A percentile compares a stretch with the other conserved stretches of the same genome.
phyloP scores from a whole-genome alignment of 2,888 invertebrate genomes.

The Clistopyga incitator region DNA sequence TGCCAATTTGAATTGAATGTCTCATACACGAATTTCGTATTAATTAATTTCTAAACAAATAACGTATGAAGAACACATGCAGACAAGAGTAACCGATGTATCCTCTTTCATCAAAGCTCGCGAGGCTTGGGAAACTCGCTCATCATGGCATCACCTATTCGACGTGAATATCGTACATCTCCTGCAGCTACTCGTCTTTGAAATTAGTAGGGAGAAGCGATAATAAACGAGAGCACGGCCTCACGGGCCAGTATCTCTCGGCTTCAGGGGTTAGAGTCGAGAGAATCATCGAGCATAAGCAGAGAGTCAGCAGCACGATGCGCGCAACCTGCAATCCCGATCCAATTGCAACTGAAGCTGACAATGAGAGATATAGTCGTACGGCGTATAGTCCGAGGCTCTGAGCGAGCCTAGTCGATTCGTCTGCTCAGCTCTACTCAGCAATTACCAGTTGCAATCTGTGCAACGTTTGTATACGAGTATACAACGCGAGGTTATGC shows the following conservation, averaged over 20 bases:
- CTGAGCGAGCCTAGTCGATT: slow-evolving; percentile 20
- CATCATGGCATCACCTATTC: slow-evolving; percentile 25
- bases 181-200: slow-evolving; percentile 48
- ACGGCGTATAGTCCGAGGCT: neutral
- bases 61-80: neutral
- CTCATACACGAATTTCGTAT: neutral
- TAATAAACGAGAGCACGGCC: slow-evolving; percentile 54
- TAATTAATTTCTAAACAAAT: neutral
- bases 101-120: neutral
- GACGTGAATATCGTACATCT: slow-evolving; percentile 16
- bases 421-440: neutral
- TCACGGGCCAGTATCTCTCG: slow-evolving; percentile 16
- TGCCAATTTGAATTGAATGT: neutral
- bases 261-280: neutral
- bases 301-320: slow-evolving; percentile 44
- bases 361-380: slow-evolving; percentile 51
- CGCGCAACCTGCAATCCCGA: slow-evolving; percentile 62
- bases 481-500: neutral
- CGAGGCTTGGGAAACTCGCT: neutral
- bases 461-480: slow-evolving; percentile 3
- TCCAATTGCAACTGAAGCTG: slow-evolving; percentile 60
- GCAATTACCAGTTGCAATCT: slow-evolving; percentile 19
- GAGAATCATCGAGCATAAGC: slow-evolving; percentile 28
- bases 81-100: neutral
- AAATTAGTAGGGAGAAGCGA: slow-evolving; percentile 27